phyloP scores from a whole-genome alignment of 2,797 vertebrate species.

The Pangasius sanitwongsei region DNA sequence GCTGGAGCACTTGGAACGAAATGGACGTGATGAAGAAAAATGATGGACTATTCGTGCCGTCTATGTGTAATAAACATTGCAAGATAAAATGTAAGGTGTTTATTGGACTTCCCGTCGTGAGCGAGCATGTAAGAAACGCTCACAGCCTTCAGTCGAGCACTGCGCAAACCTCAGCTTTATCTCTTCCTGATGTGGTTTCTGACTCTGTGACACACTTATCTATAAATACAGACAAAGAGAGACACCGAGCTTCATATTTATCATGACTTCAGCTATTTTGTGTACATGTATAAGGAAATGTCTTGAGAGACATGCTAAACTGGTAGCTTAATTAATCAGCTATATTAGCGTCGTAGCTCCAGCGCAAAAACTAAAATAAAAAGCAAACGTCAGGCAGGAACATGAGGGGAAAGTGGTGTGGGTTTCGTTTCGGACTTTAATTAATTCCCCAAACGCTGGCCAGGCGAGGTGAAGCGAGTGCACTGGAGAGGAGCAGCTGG shows the following conservation, averaged over 20 bases:
- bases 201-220: neutral
- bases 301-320: neutral
- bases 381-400: neutral
- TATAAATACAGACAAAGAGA: neutral
- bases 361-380: neutral
- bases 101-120: too few relatives aligned
- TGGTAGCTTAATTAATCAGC: too few relatives aligned
- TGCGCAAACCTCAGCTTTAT: neutral
- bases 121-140: too few relatives aligned
- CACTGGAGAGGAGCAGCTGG: constrained; percentile 27
- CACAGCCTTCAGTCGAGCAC: neutral
- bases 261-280: neutral
- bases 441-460: neutral
- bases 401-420: neutral
- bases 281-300: neutral
- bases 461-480: constrained; percentile 16
- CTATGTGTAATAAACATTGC: neutral
- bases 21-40: neutral
- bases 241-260: neutral
- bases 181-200: neutral
- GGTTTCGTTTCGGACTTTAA: neutral
- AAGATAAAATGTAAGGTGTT: neutral
- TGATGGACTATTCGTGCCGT: too few relatives aligned
- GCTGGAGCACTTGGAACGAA: neutral
- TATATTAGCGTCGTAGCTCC: neutral